Evolutionary conservation across 2,797 vertebrate species (phyloP).

Genomic region (Epinephelus awoara): DNA sequence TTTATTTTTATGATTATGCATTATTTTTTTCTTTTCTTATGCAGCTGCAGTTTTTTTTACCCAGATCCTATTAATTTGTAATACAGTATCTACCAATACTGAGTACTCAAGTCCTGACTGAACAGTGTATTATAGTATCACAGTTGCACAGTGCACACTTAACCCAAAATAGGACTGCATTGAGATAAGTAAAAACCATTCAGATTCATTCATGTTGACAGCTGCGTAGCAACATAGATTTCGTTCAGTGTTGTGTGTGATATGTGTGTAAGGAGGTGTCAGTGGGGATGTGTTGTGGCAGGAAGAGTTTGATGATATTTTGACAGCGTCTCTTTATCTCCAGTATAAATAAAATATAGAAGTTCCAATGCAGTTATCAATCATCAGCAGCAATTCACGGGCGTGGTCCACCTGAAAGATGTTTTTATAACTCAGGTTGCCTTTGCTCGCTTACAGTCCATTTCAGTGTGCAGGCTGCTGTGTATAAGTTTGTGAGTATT

Average conservation of each 20-base stretch:
- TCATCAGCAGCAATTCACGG: not conserved
- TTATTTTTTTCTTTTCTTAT: not conserved
- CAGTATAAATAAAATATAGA: slow-evolving; percentile 3
- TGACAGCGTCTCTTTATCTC: not conserved
- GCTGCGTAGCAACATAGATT: not conserved
- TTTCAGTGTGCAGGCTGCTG: not conserved
- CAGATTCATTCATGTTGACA: slow-evolving; percentile 9
- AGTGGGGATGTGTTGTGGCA: slow-evolving; percentile 12
- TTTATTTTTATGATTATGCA: not conserved
- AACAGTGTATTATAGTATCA: slow-evolving; percentile 10
- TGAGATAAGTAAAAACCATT: slow-evolving; percentile 5
- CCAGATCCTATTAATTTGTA: not conserved
- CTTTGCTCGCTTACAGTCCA: not conserved
- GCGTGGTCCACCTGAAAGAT: not conserved
- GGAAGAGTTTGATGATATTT: slow-evolving; percentile 3
- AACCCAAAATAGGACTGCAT: not conserved
- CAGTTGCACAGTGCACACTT: not conserved
- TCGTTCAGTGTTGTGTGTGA: not conserved
- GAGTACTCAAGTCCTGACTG: not conserved
- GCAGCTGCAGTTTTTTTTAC: slow-evolving; percentile 4
- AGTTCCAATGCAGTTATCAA: slow-evolving; percentile 1
- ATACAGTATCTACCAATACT: not conserved
- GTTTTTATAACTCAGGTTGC: not conserved
- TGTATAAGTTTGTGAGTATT: not conserved
- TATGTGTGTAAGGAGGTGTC: not conserved